Percentiles rank a stretch among this genome's conserved stretches.
Evolutionary conservation across 2,113 vertebrate species (phyloP).

Genomic region (Crotalus viridis): DNA sequence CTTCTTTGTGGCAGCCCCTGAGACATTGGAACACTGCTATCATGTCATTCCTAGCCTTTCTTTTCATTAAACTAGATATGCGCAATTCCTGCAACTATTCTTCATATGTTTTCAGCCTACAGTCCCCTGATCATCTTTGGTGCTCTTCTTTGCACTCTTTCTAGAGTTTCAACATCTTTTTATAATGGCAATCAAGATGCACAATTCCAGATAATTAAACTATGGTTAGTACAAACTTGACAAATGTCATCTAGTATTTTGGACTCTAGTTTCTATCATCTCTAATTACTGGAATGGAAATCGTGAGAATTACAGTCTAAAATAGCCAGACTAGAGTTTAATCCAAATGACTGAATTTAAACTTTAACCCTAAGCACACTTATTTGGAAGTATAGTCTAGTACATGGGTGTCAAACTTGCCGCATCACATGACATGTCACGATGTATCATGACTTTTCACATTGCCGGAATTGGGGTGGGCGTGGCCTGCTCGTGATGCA

Average conservation of each 20-base stretch:
- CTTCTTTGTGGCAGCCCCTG: not conserved
- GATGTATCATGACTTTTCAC: too few species aligned
- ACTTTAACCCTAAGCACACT: not conserved
- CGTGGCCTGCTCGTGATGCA: too few species aligned
- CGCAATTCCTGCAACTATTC: not conserved
- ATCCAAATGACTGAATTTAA: not conserved
- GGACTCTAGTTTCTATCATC: not conserved
- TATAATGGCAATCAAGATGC: not conserved
- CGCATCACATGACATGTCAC: too few species aligned
- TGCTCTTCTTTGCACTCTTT: not conserved
- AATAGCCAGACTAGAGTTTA: not conserved
- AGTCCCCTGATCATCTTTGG: not conserved
- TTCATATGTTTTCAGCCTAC: not conserved
- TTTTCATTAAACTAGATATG: not conserved
- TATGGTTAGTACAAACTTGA: not conserved
- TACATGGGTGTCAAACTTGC: too few species aligned
- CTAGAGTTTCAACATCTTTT: not conserved
- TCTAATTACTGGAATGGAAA: not conserved
- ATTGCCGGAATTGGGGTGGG: too few species aligned
- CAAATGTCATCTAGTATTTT: not conserved
- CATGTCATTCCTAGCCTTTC: not conserved
- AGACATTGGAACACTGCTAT: not conserved
- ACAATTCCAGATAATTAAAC: not conserved
- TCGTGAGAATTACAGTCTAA: not conserved
- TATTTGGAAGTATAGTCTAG: not conserved